Percentiles rank a stretch among this genome's conserved stretches.
These are phyloP conservation scores for Aphidius colemani DNA, from an alignment of 2,888 invertebrate species.

Conservation along the genomic window DNA sequence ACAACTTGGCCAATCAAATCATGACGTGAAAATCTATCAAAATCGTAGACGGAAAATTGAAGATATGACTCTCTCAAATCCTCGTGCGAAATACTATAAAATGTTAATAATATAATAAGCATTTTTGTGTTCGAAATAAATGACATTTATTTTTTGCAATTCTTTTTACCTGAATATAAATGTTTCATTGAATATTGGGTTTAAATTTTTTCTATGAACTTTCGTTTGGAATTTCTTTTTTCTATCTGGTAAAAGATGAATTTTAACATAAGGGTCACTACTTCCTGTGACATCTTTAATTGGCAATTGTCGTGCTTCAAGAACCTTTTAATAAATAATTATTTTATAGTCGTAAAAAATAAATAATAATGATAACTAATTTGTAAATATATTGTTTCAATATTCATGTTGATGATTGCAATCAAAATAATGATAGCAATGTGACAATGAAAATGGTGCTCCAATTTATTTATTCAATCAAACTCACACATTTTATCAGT, in stretches of 20 bases:
- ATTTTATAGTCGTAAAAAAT: background rate
- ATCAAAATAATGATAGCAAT: too few relatives aligned
- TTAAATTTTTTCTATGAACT: slow-evolving; percentile 79
- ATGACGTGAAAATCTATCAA: slow-evolving; percentile 86
- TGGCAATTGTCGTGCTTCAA: slow-evolving; percentile 78
- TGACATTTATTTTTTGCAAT: slow-evolving; percentile 13
- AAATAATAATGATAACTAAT: background rate
- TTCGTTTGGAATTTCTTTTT: slow-evolving; percentile 87
- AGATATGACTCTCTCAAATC: slow-evolving; percentile 76
- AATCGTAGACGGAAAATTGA: slow-evolving; percentile 87
- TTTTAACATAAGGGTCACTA: slow-evolving; percentile 87
- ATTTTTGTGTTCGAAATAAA: slow-evolving; percentile 12
- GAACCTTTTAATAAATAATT: slow-evolving; percentile 61
- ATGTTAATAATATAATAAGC: slow-evolving; percentile 9
- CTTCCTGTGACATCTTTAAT: slow-evolving; percentile 83
- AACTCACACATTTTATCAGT: background rate
- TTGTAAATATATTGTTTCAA: too few relatives aligned
- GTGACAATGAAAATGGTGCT: background rate
- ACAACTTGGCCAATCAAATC: slow-evolving; percentile 87
- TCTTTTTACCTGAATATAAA: slow-evolving; percentile 75
- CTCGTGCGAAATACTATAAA: slow-evolving; percentile 73
- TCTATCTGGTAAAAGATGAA: slow-evolving; percentile 81
- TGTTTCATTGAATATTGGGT: slow-evolving; percentile 83
- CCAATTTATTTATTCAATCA: background rate
- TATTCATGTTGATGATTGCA: too few relatives aligned